These are phyloP conservation scores for Styela plicata DNA, from an alignment of 23 tunicate genomes.

Conservation along the genomic window DNA sequence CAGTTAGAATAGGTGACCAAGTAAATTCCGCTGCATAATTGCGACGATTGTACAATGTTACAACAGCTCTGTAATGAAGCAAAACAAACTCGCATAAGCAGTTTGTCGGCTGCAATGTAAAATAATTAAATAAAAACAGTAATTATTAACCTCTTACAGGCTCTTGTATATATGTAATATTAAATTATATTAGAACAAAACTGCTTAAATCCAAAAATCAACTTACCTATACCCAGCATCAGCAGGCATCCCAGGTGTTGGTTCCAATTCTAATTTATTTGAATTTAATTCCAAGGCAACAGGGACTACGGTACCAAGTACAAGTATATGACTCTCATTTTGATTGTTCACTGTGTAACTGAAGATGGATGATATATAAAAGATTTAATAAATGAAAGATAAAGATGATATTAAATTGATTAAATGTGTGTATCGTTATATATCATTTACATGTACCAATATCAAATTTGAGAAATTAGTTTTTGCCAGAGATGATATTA, in stretches of 20 bases:
- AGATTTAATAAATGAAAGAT: background rate
- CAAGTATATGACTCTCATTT: constrained; percentile 79
- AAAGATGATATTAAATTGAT: background rate
- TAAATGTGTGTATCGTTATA: background rate
- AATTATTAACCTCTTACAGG: no score
- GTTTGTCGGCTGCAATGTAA: no score
- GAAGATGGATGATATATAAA: background rate
- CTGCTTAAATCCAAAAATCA: no score
- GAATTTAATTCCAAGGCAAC: constrained; percentile 67
- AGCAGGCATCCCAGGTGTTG: constrained; percentile 58
- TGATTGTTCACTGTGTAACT: constrained; percentile 86
- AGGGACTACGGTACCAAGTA: constrained; percentile 74
- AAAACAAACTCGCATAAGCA: no score
- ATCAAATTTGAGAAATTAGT: no score
- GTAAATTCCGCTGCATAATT: constrained; percentile 91
- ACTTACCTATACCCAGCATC: constrained; percentile 87
- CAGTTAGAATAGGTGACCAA: constrained; percentile 90
- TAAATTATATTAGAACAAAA: no score
- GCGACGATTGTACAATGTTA: constrained; percentile 68
- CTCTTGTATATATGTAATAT: no score
- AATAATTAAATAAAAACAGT: no score
- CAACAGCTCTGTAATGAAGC: constrained; percentile 59
- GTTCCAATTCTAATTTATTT: constrained; percentile 41
- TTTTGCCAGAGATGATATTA: no score
- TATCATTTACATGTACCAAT: background rate